These are phyloP conservation scores for Halichoeres trimaculatus DNA, from an alignment of 2,113 vertebrate genomes.

Conservation along the genomic window DNA sequence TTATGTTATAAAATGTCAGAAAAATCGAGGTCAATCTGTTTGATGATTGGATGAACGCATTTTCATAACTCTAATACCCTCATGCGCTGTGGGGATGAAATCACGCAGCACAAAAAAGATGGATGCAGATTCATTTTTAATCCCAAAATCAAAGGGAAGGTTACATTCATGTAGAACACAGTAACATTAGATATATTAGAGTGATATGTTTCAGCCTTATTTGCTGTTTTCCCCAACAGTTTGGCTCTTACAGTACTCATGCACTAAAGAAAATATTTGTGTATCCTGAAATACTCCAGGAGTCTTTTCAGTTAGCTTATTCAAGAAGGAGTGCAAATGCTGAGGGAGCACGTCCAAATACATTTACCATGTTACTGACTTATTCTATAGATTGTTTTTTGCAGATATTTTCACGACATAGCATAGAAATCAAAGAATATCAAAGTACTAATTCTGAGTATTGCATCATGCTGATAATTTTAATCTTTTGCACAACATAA, in stretches of 20 bases:
- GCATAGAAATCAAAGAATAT: constrained; percentile 26
- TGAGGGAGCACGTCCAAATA: constrained; percentile 35
- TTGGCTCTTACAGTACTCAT: constrained; percentile 50
- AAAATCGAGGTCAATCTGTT: constrained; percentile 49
- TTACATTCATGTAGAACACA: constrained; percentile 58
- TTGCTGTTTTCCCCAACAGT: constrained; percentile 21
- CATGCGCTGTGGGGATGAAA: constrained; percentile 23
- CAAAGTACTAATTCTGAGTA: constrained; percentile 26
- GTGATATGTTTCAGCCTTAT: constrained; percentile 20
- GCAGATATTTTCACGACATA: constrained; percentile 35
- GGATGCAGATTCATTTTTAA: constrained; percentile 57
- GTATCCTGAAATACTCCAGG: constrained; percentile 12
- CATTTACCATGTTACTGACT: constrained; percentile 16
- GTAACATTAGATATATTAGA: constrained; percentile 30
- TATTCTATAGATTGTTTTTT: neutral
- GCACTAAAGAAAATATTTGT: constrained; percentile 50
- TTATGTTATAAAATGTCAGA: constrained; percentile 10
- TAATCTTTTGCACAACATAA: constrained; percentile 22
- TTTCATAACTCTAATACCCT: constrained; percentile 30
- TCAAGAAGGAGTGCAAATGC: constrained; percentile 46
- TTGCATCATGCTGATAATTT: constrained; percentile 55
- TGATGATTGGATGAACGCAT: constrained; percentile 19
- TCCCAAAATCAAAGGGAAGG: constrained; percentile 40
- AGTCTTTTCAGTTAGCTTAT: constrained; percentile 7
- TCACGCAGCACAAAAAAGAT: constrained; percentile 17